Evolutionary conservation across 2,113 vertebrate species (phyloP), one percentile per base, ranked within the genome.

Genomic region (Tamias sibiricus): DNA sequence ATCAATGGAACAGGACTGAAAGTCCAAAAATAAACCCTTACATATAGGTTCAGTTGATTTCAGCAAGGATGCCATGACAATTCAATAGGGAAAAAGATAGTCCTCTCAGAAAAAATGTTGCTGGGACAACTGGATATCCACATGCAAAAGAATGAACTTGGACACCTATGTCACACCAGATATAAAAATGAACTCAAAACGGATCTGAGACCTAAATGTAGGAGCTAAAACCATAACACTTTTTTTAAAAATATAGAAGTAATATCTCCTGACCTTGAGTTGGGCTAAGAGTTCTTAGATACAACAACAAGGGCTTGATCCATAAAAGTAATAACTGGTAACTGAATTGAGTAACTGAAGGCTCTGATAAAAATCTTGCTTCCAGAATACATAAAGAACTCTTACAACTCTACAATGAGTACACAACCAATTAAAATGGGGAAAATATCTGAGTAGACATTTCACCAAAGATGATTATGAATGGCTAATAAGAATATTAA

Each of bases 161-260:
- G 69, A 83, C 13, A 17, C 49, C 28, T 1, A 88, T 4, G 40
- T 69, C 77, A 92, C 26, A 68, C 10, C 47, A 92, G 20, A 76
- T 16, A 92, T 32, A 76, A 83, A 92, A 92, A 76, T 47, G 37
- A 59, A 83, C 26, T 88, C 71, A 72, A 88, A 79, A 88, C 88
- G 72, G 62, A 44, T 77, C 52, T 84, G 42, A 71, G 57, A 76
- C 17, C 30, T 71, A 91, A 42, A 82, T 6, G 1, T 62, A 91
- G 69, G 59, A 75, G 32, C 14, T 8, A 47, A 75, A 82, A 62
- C 59, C 54, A 37, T 37, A 44, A 64, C 83, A 77, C 17, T 83
- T 76, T 62, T 37, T 37, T 8, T 8, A 57, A 85, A 90, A 37
- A 22, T 80, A 69, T 24, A 94, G 4, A 8, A 87, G 37, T 59